Conservation (phyloP, 1,140 invertebrate species). For the Drosophila rhopaloa region DNA sequence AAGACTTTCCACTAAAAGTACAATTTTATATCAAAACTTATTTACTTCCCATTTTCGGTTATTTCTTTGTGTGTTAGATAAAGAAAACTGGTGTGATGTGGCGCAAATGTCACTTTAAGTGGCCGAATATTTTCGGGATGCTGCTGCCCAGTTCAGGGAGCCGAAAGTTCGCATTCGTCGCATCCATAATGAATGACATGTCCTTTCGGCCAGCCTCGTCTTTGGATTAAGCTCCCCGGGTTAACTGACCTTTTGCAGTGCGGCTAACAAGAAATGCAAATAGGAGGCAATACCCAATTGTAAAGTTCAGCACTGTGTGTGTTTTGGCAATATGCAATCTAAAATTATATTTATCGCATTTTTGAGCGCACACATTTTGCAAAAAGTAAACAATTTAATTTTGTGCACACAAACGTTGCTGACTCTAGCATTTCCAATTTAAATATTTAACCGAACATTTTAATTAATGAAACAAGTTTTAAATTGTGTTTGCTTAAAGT, state of each 20-base stretch:
- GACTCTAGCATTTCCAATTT: conserved; percentile 33
- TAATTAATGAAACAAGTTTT: conserved; percentile 40
- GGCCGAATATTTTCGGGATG: conserved; percentile 40
- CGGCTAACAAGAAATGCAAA: conserved; percentile 39
- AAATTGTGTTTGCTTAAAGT: conserved; percentile 26
- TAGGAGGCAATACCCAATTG: conserved; percentile 22
- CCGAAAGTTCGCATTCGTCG: conserved; percentile 62
- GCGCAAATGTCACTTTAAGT: conserved; percentile 73
- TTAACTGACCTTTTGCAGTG: conserved; percentile 72
- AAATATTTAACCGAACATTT: conserved; percentile 61
- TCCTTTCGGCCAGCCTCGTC: conserved; percentile 34
- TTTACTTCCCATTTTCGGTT: not conserved
- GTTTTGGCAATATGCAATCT: conserved; percentile 19
- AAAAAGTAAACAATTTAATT: conserved; percentile 34
- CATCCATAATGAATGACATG: conserved; percentile 69
- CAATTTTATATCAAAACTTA: not conserved
- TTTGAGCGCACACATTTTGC: not conserved
- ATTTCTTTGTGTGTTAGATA: not conserved
- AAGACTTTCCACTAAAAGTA: too few species aligned
- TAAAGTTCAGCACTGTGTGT: conserved; percentile 11
- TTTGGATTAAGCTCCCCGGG: conserved; percentile 52
- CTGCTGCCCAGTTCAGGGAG: conserved; percentile 35
- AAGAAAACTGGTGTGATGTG: conserved; percentile 57
- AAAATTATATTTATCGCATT: conserved; percentile 26
- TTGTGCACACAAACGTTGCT: conserved; percentile 24